These are phyloP conservation scores for Falco columbarius DNA, from an alignment of 2,797 vertebrate genomes.

Conservation along the genomic window DNA sequence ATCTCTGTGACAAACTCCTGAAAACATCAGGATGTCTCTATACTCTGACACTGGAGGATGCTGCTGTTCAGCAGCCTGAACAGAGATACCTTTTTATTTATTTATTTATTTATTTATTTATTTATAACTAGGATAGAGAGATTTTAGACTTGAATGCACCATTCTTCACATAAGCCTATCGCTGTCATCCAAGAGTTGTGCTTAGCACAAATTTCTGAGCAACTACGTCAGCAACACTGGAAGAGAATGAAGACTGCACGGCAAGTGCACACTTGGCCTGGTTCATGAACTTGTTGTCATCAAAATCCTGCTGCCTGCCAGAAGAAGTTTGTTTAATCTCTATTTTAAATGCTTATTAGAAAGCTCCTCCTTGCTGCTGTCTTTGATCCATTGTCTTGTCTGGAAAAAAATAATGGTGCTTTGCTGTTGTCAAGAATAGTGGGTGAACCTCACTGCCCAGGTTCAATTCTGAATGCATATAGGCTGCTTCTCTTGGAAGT, in stretches of 20 bases:
- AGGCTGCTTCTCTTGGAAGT: neutral
- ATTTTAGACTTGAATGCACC: neutral
- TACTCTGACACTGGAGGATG: neutral
- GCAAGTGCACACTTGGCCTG: neutral
- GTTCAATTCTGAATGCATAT: neutral
- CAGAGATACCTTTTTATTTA: neutral
- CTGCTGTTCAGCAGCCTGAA: neutral
- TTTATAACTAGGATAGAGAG: neutral
- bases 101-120: too few relatives aligned
- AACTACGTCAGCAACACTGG: neutral
- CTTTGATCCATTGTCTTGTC: neutral
- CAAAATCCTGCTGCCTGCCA: neutral
- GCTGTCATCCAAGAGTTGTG: neutral
- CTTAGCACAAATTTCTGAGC: neutral
- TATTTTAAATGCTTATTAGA: neutral
- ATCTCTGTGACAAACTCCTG: neutral
- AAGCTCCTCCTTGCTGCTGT: neutral
- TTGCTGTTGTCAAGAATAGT: neutral
- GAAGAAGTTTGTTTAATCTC: neutral
- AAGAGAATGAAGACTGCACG: neutral
- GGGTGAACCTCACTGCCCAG: neutral
- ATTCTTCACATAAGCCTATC: neutral
- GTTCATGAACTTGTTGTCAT: neutral
- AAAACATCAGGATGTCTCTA: neutral
- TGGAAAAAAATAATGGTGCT: neutral